These are phyloP conservation scores for Dasysyrphus tricinctus DNA, from an alignment of 2,888 invertebrate species.

Conservation along the genomic window DNA sequence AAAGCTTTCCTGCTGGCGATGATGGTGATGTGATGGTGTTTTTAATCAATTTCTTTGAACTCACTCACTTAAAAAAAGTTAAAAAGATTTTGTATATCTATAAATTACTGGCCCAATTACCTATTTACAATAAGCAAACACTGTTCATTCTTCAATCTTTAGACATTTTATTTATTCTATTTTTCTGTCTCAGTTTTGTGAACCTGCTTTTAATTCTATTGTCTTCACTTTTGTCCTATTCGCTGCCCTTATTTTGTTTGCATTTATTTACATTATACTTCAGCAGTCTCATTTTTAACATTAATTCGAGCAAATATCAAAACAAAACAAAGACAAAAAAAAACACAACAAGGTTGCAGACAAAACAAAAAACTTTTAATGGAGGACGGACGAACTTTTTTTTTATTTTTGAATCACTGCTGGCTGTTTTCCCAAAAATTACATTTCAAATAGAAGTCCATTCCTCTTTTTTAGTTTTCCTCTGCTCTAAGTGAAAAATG, in stretches of 20 bases:
- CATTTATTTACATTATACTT: conserved; percentile 55
- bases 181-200: conserved; percentile 1
- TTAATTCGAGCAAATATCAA: conserved; percentile 32
- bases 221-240: conserved; percentile 36
- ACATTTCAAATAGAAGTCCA: conserved; percentile 19
- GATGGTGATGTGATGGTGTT: too few species aligned
- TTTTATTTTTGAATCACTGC: conserved; percentile 8
- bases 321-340: not conserved
- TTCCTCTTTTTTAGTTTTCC: not conserved
- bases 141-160: conserved; percentile 7
- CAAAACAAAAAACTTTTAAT: conserved; percentile 14
- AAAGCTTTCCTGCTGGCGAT: not conserved
- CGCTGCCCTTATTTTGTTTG: conserved; percentile 29
- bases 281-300: conserved; percentile 31
- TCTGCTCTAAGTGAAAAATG: conserved; percentile 4
- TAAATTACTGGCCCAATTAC: conserved; percentile 41
- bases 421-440: conserved; percentile 30
- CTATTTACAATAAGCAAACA: conserved; percentile 42
- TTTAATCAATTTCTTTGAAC: not conserved
- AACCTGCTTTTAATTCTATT: conserved; percentile 34
- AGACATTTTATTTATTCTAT: conserved; percentile 13
- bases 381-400: not conserved
- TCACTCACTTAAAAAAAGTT: not conserved
- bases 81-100: not conserved
- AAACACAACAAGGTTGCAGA: not conserved